Evolutionary conservation across 2,888 invertebrate species (phyloP).

Genomic region (Andrena hattorfiana): DNA sequence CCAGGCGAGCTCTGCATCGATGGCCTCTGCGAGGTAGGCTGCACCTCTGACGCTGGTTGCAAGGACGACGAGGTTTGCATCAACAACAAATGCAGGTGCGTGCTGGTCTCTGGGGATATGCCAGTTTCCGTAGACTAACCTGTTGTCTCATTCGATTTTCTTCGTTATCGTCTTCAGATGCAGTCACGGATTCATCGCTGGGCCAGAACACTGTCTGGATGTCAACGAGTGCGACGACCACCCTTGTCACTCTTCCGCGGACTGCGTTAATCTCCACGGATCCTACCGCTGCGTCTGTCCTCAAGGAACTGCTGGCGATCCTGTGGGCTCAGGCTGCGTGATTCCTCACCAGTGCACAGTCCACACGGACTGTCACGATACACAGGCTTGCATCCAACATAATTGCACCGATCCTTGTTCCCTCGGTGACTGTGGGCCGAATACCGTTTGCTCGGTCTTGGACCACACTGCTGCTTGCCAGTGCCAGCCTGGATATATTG

Average conservation of each 20-base stretch:
- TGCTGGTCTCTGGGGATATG: neutral
- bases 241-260: constrained; percentile 93
- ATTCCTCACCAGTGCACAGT: constrained; percentile 91
- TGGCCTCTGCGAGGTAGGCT: constrained; percentile 93
- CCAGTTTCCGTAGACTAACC: neutral
- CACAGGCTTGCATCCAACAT: constrained; percentile 90
- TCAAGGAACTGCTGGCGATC: constrained; percentile 92
- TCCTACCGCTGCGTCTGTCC: constrained; percentile 93
- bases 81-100: constrained; percentile 88
- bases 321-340: constrained; percentile 89
- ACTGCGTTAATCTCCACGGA: constrained; percentile 92
- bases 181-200: constrained; percentile 90
- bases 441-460: constrained; percentile 91
- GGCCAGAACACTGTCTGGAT: constrained; percentile 90
- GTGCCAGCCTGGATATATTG: constrained; percentile 93
- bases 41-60: constrained; percentile 93
- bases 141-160: neutral
- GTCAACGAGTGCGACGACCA: constrained; percentile 92
- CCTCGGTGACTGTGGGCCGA: constrained; percentile 90
- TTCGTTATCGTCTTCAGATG: constrained; percentile 85
- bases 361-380: constrained; percentile 91
- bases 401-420: constrained; percentile 94
- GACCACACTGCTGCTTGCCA: constrained; percentile 91
- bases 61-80: constrained; percentile 92
- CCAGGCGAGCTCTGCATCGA: constrained; percentile 95